Evolutionary conservation across 1,140 invertebrate genomes (phyloP).

Genomic region (Hypothenemus hampei): DNA sequence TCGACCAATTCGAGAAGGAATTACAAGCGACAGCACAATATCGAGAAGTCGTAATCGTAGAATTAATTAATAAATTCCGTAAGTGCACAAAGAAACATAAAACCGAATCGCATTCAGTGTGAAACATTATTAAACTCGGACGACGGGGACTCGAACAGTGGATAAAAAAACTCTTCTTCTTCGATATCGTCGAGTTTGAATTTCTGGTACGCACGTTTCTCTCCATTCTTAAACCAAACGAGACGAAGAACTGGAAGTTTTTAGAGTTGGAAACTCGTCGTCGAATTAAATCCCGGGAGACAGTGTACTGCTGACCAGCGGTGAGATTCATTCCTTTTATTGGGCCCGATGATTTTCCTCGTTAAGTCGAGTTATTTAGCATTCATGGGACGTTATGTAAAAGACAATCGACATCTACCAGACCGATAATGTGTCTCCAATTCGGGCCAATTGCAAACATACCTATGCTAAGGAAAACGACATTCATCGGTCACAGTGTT

Average conservation of each 20-base stretch:
- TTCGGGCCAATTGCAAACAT: not conserved
- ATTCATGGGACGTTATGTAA: slow-evolving; percentile 5
- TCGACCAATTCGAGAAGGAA: too few species aligned
- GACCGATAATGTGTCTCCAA: not conserved
- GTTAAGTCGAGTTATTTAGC: not conserved
- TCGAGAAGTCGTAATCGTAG: slow-evolving; percentile 23
- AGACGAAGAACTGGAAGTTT: not conserved
- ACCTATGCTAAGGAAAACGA: not conserved
- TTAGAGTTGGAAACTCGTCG: not conserved
- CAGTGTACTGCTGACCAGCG: not conserved
- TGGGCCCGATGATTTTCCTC: not conserved
- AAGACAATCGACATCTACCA: slow-evolving; percentile 3
- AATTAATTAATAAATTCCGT: slow-evolving; percentile 26
- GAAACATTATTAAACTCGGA: slow-evolving; percentile 18
- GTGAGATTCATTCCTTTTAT: not conserved
- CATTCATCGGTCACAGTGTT: too few species aligned
- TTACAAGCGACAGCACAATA: too few species aligned
- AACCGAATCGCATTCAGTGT: slow-evolving; percentile 19
- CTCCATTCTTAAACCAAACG: too few species aligned
- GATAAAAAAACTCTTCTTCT: slow-evolving; percentile 5
- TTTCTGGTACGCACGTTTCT: not conserved
- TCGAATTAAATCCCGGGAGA: not conserved
- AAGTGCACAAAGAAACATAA: slow-evolving; percentile 23
- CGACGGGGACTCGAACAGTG: too few species aligned
- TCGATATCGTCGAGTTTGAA: not conserved